Conservation (phyloP, 2,113 vertebrate genomes). For the Bos javanicus region DNA sequence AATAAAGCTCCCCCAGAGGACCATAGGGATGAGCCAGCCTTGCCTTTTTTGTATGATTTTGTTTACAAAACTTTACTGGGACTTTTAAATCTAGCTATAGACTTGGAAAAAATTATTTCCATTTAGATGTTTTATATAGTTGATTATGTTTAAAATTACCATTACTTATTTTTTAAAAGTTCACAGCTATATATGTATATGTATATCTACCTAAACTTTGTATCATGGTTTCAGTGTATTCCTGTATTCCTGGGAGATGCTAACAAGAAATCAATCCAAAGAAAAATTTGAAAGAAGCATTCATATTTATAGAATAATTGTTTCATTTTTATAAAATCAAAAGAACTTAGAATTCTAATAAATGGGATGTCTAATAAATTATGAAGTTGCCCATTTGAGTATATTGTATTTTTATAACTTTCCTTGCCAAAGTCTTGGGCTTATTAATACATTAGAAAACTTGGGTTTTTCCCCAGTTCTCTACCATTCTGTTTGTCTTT, state of each 20-base stretch:
- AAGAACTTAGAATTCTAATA: conserved; percentile 71
- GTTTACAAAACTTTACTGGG: conserved; percentile 77
- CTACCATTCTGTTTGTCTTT: not conserved
- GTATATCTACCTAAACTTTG: conserved; percentile 50
- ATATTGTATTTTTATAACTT: conserved; percentile 74
- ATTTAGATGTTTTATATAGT: conserved; percentile 60
- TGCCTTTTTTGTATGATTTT: conserved; percentile 68
- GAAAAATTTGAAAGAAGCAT: conserved; percentile 72
- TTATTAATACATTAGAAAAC: conserved; percentile 27
- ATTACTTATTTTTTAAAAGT: conserved; percentile 59
- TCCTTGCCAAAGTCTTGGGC: conserved; percentile 63
- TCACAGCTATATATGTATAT: conserved; percentile 27
- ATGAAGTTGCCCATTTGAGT: conserved; percentile 67
- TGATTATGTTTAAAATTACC: conserved; percentile 56
- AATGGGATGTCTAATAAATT: conserved; percentile 70
- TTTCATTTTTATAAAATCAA: conserved; percentile 72
- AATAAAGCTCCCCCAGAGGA: conserved; percentile 22
- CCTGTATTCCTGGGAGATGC: conserved; percentile 66
- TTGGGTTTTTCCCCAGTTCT: not conserved
- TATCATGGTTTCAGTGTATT: conserved; percentile 65
- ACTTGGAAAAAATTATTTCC: conserved; percentile 61
- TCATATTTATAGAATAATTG: conserved; percentile 79
- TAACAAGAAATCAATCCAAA: conserved; percentile 74
- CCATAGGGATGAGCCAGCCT: conserved; percentile 50
- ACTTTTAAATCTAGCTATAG: conserved; percentile 74